These are phyloP conservation scores for Lithodes maja DNA, from an alignment of 2,888 invertebrate genomes.

Conservation along the genomic window DNA sequence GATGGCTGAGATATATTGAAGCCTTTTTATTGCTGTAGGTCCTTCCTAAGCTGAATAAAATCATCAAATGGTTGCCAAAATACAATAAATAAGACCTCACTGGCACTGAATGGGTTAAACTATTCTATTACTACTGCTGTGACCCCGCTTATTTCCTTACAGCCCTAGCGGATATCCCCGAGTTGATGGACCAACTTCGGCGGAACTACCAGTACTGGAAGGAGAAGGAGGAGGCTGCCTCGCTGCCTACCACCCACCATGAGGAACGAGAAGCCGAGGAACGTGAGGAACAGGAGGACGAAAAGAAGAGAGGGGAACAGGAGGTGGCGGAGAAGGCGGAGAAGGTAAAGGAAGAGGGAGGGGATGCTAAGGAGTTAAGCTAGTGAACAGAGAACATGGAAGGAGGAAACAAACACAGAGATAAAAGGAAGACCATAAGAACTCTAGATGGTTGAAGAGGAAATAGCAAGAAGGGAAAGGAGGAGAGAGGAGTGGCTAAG, in stretches of 20 bases:
- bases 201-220: conserved; percentile 94
- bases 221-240: conserved; percentile 77
- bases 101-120: no score
- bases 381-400: not conserved
- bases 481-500: not conserved
- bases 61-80: no score
- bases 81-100: no score
- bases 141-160: conserved; percentile 72
- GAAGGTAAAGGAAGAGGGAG: not conserved
- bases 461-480: conserved; percentile 2
- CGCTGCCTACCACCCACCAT: not conserved
- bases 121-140: no score
- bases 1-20: no score
- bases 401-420: not conserved
- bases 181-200: conserved; percentile 88
- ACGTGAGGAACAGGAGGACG: conserved; percentile 28
- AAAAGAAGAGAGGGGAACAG: conserved; percentile 19
- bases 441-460: not conserved
- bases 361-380: not conserved
- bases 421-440: not conserved
- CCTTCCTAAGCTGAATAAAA: no score
- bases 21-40: no score
- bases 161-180: conserved; percentile 96
- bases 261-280: not conserved
- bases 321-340: conserved; percentile 14